Base-by-base conservation (phyloP, 30 jellyfish, hydroid and myxozoan species). In the Cassiopea andromeda region DNA sequence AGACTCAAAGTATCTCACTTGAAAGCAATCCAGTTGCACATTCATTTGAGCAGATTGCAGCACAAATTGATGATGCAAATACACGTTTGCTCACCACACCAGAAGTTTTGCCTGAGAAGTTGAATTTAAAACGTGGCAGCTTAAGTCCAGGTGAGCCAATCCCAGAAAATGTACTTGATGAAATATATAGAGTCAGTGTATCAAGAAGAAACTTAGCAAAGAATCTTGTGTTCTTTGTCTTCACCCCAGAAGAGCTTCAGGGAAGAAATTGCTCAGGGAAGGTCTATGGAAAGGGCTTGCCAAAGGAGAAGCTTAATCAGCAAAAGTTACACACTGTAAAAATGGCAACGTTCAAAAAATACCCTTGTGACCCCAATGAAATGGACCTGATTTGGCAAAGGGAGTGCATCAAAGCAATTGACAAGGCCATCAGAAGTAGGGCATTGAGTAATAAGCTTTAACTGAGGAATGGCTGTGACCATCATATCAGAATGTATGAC, bases 261-360 rank as follows among this genome's bases (percentile, higher is more conserved):
- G 91, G 91, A 49, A 88, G 96, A 46, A 88, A 88, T 74, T 88
- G 96, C 69, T 79, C 89, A 18, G 96, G 96, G 48, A 78, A 72
- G 64, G 96, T 78, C 2, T 79, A 80, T 70, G 91, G 87, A 44
- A 88, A 88, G 82, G 78, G 85, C 14, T 18, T 74, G 7, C 96
- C 91, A 10, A 85, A 85, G 69, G 93, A 85, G 19, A 85, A 83
- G 43, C 96, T 88, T 3, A 59, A 88, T 60, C 91, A 80, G 46
- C 19, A 19, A 4, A 88, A 73, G 72, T 27, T 88, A 49, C 90
- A 88, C 0, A 46, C 79, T 57, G 89, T 88, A 15, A 88, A 88
- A 74, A 49, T 48, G 44, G 87, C 89, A 57, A 88, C 96, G 45
- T 88, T 88, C 73, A 73, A 61, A 45, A 78, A 80, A 47, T 88